These are phyloP conservation scores for Hoplodrina ambigua DNA, from an alignment of 2,888 invertebrate species.

Conservation along the genomic window DNA sequence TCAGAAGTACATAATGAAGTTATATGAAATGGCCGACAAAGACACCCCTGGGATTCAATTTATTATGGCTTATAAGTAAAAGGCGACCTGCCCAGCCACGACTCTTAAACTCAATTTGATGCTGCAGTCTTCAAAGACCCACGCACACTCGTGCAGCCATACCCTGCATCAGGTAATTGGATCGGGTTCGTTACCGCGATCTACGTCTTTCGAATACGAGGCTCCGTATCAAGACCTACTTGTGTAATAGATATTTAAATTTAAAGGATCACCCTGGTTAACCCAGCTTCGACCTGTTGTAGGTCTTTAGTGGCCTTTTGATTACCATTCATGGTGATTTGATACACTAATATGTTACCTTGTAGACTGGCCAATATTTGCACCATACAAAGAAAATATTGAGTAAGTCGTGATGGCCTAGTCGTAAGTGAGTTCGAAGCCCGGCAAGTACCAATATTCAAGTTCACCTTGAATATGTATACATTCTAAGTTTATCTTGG, in stretches of 20 bases:
- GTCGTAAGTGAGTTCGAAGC: too few species aligned
- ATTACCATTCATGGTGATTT: too few species aligned
- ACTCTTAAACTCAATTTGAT: constrained; percentile 40
- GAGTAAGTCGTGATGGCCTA: too few species aligned
- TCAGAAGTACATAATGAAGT: background rate
- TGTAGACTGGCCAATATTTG: background rate
- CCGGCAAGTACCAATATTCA: too few species aligned
- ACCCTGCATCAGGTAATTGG: constrained; percentile 37
- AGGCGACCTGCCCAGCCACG: constrained; percentile 5
- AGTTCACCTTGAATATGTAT: too few species aligned
- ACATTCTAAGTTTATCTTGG: too few species aligned
- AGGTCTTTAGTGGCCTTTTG: background rate
- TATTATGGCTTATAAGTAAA: constrained; percentile 3
- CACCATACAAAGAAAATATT: too few species aligned
- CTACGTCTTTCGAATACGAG: constrained; percentile 16
- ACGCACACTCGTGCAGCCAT: constrained; percentile 2
- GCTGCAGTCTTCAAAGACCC: constrained; percentile 32
- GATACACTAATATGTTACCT: too few species aligned
- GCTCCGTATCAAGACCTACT: background rate
- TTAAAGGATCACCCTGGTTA: background rate
- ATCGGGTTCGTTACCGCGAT: constrained; percentile 37
- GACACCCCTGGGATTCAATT: background rate
- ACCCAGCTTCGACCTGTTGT: background rate
- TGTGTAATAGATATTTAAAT: background rate
- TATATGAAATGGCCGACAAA: background rate